Evolutionary conservation across 2,797 vertebrate genomes (phyloP), one percentile per base, ranked within the genome.

Genomic region (Phalloptychus januarius): DNA sequence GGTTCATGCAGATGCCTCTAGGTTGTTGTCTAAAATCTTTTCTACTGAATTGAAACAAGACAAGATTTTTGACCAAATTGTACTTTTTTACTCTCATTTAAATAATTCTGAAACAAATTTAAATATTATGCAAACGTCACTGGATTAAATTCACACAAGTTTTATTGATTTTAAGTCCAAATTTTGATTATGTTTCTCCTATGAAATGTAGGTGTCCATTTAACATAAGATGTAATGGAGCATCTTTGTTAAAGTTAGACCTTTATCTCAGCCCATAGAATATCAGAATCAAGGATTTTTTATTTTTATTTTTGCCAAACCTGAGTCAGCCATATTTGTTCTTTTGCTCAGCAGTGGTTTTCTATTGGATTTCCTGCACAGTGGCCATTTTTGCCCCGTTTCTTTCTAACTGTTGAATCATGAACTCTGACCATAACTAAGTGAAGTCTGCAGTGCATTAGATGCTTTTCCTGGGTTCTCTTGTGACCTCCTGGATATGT

Each of bases 391-490:
- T 69, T 42, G 36, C 38, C 38, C 65, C 2, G 4, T 42, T 69
- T 67, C 36, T 67, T 67, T 23, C 63, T 40, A 25, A 25, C 38
- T 25, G 3, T 67, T 67, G 18, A 40, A 67, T 67, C 36, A 12
- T 11, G 63, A 67, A 67, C 58, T 8, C 58, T 38, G 61, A 65
- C 33, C 23, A 12, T 69, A 42, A 42, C 23, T n/a, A 38, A 67
- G 63, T 25, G 7, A 67, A 23, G 63, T 23, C 63, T 40, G 63
- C 65, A 42, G 38, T 42, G 36, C 63, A 16, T 63, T 65, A 69
- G 65, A 42, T 69, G 38, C 18, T 69, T 69, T 69, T 69, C 40
- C 38, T 69, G 38, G 23, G 38, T 69, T 69, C 65, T 69, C 38
- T 42, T n/a, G 65, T 42, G 65, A 69, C 65, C 38, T 69, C 4